phyloP scores from a whole-genome alignment of 2,888 invertebrate genomes.

The Steromphala cineraria region DNA sequence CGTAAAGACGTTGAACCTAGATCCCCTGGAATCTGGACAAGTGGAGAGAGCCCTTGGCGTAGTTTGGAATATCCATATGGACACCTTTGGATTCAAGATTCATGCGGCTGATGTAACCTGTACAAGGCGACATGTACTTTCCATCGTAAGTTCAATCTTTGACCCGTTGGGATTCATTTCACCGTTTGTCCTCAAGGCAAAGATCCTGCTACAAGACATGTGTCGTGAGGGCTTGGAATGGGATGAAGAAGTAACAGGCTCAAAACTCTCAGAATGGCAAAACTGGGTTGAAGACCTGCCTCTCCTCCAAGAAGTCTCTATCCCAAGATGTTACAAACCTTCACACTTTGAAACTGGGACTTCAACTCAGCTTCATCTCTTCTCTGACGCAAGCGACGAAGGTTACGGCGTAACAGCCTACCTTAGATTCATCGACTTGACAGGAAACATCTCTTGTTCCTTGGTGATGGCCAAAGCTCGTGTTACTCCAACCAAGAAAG shows the following conservation, averaged over 20 bases:
- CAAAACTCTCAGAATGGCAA: neutral
- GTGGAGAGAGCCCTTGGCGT: too few species aligned
- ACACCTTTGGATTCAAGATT: too few species aligned
- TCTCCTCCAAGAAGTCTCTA: neutral
- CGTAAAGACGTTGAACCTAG: too few species aligned
- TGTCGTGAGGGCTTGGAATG: neutral
- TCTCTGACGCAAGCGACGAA: too few species aligned
- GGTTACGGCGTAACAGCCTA: too few species aligned
- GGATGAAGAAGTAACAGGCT: neutral
- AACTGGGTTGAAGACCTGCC: neutral
- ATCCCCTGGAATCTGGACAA: too few species aligned
- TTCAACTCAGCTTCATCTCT: too few species aligned
- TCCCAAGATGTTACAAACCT: neutral
- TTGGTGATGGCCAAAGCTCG: constrained; percentile 2
- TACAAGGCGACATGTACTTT: neutral
- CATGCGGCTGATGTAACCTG: neutral
- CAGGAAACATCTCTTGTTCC: neutral
- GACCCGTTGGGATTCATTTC: constrained; percentile 11
- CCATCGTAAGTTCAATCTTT: neutral
- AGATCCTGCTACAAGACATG: neutral
- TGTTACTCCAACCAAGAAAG: neutral
- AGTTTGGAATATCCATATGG: too few species aligned
- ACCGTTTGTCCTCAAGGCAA: neutral
- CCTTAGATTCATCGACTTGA: neutral
- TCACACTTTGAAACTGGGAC: neutral